Percentiles rank a stretch among this genome's conserved stretches.
Conservation (phyloP, 2,797 vertebrate species). For the Sebastes iracundus region DNA sequence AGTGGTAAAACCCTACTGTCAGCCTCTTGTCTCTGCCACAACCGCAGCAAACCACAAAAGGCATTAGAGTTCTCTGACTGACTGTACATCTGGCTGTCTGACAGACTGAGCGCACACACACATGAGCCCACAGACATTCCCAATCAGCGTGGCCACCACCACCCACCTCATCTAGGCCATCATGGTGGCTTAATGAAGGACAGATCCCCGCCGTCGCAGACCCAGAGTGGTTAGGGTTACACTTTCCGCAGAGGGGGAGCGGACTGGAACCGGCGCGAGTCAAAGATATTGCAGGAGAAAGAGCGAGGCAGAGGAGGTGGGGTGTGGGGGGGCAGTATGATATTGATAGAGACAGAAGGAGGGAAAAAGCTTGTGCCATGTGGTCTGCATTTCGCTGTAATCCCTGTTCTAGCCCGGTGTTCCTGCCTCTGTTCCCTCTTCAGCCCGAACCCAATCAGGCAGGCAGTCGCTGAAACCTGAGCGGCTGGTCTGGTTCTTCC, state of each 20-base stretch:
- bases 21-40: conserved; percentile 61
- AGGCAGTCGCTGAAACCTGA: conserved; percentile 43
- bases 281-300: conserved; percentile 56
- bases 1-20: conserved; percentile 56
- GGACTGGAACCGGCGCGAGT: conserved; percentile 36
- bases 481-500: conserved; percentile 29
- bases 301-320: conserved; percentile 7
- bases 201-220: conserved; percentile 59
- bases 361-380: conserved; percentile 71
- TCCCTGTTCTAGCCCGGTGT: conserved; percentile 66
- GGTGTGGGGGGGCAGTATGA: conserved; percentile 18
- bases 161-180: conserved; percentile 63
- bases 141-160: conserved; percentile 57
- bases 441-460: conserved; percentile 53
- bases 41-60: conserved; percentile 58
- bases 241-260: conserved; percentile 33
- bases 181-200: conserved; percentile 72
- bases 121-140: conserved; percentile 47
- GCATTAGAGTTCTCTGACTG: conserved; percentile 49
- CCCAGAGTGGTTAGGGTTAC: conserved; percentile 49
- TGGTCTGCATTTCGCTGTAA: conserved; percentile 77
- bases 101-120: not conserved
- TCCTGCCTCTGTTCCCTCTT: conserved; percentile 55
- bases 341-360: conserved; percentile 70
- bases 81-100: conserved; percentile 39